phyloP scores from a whole-genome alignment of 2,113 vertebrate genomes.

The Bostrychus sinensis region DNA sequence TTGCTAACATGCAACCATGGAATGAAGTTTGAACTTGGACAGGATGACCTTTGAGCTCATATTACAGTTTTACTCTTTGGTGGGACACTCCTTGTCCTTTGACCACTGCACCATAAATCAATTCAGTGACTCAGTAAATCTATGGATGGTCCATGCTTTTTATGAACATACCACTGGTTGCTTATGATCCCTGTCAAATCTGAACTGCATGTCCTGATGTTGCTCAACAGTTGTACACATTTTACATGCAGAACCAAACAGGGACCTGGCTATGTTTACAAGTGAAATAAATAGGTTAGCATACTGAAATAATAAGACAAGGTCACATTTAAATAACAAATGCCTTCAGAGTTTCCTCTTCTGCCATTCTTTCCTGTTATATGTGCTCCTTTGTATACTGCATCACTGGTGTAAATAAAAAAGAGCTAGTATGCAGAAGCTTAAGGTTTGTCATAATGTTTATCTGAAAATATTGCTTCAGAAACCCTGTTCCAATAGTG shows the following conservation, averaged over 20 bases:
- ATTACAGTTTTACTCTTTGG: neutral
- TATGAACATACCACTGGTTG: neutral
- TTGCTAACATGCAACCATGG: too few relatives aligned
- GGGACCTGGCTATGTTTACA: conserved; percentile 12
- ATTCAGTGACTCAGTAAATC: neutral
- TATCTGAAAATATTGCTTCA: too few relatives aligned
- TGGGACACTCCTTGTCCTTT: neutral
- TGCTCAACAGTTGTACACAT: conserved; percentile 43
- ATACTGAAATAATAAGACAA: neutral
- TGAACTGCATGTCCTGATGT: conserved; percentile 32
- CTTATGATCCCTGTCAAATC: conserved; percentile 33
- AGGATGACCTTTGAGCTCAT: neutral
- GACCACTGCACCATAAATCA: conserved; percentile 12
- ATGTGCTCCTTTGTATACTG: too few relatives aligned
- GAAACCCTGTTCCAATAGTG: too few relatives aligned
- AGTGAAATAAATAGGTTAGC: too few relatives aligned
- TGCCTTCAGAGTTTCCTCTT: too few relatives aligned
- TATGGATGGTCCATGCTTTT: neutral
- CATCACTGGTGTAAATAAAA: too few relatives aligned
- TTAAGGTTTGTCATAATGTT: too few relatives aligned
- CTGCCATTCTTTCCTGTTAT: too few relatives aligned
- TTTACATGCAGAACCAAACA: conserved; percentile 5
- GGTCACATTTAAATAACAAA: neutral
- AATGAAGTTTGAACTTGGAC: neutral
- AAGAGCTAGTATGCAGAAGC: too few relatives aligned